A percentile compares a stretch with the other conserved stretches of the same genome.
Conservation (phyloP, 1,140 invertebrate genomes). For the Trissolcus basalis region DNA sequence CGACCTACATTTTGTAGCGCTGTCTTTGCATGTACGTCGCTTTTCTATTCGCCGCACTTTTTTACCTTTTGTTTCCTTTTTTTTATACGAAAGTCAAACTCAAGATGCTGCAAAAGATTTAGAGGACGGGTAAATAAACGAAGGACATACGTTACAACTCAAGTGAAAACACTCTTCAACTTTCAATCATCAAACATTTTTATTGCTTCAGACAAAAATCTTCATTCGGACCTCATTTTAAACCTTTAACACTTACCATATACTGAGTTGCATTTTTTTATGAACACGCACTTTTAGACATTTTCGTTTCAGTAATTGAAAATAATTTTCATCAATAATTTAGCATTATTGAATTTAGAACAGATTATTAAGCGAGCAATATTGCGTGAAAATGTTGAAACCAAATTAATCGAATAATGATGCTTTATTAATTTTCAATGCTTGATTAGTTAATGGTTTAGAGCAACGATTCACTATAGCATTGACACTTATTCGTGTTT, state of each 20-base stretch:
- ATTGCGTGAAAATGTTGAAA: slow-evolving; percentile 13
- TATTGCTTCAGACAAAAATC: too few relatives aligned
- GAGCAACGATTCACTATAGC: background rate
- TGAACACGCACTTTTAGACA: too few relatives aligned
- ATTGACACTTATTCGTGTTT: background rate
- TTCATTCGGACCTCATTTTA: too few relatives aligned
- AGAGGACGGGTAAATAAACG: slow-evolving; percentile 35
- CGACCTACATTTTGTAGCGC: slow-evolving; percentile 55
- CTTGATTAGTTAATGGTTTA: slow-evolving; percentile 9
- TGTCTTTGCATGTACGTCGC: slow-evolving; percentile 11
- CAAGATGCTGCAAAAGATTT: slow-evolving; percentile 16
- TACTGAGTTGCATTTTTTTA: too few relatives aligned
- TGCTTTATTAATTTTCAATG: slow-evolving; percentile 7
- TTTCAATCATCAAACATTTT: too few relatives aligned
- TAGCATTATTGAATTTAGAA: background rate
- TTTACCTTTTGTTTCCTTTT: slow-evolving; percentile 11
- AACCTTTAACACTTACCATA: too few relatives aligned
- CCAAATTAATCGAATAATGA: slow-evolving; percentile 19
- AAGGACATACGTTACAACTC: slow-evolving; percentile 6
- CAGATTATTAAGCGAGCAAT: background rate
- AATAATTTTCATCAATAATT: too few relatives aligned
- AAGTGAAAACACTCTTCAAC: slow-evolving; percentile 10
- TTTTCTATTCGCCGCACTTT: slow-evolving; percentile 11
- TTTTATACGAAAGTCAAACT: slow-evolving; percentile 1
- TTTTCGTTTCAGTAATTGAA: too few relatives aligned